Evolutionary conservation across 2,797 vertebrate species (phyloP).

Genomic region (Peromyscus attwateri): DNA sequence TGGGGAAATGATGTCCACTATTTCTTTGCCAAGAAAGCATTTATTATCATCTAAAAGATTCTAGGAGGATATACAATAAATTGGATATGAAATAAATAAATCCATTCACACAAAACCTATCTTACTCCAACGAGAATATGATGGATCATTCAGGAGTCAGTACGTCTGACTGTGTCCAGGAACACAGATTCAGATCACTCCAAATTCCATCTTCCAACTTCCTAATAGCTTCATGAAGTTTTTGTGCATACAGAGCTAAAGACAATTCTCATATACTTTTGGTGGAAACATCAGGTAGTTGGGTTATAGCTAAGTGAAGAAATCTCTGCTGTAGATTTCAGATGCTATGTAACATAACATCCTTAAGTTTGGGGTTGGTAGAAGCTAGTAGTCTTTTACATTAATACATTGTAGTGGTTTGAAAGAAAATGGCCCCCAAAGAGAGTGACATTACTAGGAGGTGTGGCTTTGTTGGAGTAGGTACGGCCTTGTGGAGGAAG

Average conservation of each 20-base stretch:
- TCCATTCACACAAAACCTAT: neutral
- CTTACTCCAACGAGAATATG: neutral
- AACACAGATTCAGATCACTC: neutral
- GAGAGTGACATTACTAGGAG: neutral
- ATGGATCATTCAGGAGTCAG: neutral
- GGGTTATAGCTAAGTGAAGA: neutral
- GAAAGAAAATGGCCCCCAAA: neutral
- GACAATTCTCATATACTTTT: neutral
- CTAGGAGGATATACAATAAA: neutral
- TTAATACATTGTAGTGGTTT: neutral
- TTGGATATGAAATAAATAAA: neutral
- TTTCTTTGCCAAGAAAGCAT: slow-evolving; percentile 17
- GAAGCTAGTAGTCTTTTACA: neutral
- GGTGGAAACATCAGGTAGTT: neutral
- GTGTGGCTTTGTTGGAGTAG: neutral
- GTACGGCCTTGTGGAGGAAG: neutral
- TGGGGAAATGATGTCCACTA: neutral
- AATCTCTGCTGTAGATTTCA: neutral
- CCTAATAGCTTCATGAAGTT: neutral
- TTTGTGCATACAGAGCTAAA: neutral
- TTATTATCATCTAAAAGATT: slow-evolving; percentile 20
- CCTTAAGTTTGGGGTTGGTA: neutral
- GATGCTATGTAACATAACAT: neutral
- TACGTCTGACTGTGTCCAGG: neutral
- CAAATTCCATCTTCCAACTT: neutral